These are phyloP conservation scores for Candidula unifasciata DNA, from an alignment of 2,888 invertebrate species.

Conservation along the genomic window DNA sequence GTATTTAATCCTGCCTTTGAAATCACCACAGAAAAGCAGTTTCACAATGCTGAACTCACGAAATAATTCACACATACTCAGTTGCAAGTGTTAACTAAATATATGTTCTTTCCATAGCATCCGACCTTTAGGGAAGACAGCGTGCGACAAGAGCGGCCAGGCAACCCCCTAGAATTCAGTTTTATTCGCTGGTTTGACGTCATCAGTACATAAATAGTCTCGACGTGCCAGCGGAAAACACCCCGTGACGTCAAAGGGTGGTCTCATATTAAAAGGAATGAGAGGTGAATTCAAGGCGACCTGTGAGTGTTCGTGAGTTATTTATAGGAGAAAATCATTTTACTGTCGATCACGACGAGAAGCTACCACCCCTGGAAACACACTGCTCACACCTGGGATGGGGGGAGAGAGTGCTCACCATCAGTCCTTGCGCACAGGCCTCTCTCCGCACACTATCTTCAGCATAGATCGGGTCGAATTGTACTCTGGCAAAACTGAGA, in stretches of 20 bases:
- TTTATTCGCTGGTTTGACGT: constrained; percentile 52
- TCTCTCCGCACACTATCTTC: neutral
- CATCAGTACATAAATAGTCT: constrained; percentile 52
- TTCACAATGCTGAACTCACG: no score
- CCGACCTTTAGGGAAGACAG: neutral
- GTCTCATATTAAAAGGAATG: constrained; percentile 16
- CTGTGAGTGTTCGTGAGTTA: neutral
- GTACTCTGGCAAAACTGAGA: neutral
- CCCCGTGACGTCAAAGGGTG: constrained; percentile 51
- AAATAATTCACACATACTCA: no score
- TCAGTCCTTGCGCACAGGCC: neutral
- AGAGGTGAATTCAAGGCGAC: constrained; percentile 14
- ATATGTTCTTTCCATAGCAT: neutral
- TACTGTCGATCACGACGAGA: neutral
- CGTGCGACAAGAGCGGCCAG: neutral
- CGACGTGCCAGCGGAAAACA: constrained; percentile 52
- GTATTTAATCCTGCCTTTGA: no score
- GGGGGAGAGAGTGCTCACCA: neutral
- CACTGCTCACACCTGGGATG: neutral
- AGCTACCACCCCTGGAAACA: neutral
- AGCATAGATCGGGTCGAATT: neutral
- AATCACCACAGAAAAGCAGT: no score
- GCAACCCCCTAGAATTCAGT: constrained; percentile 37
- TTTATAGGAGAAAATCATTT: neutral
- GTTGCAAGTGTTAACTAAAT: neutral